A percentile compares a stretch with the other conserved stretches of the same genome.
Evolutionary conservation across 2,888 invertebrate genomes (phyloP).

Genomic region (Lasius platythorax): DNA sequence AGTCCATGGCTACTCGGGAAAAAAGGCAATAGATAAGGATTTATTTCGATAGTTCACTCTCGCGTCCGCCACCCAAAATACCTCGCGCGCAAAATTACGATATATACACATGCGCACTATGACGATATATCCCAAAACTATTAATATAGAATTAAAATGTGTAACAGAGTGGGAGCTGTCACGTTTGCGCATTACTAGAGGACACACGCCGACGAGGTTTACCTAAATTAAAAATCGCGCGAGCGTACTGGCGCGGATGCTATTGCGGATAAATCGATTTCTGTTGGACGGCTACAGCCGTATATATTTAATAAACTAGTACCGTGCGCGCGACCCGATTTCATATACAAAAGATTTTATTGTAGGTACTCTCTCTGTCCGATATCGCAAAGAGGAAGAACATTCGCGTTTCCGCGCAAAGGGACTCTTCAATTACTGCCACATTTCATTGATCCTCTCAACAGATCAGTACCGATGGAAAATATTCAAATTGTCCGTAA

Average conservation of each 20-base stretch:
- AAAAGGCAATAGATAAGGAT: constrained; percentile 14
- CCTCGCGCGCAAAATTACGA: not conserved
- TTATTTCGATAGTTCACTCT: constrained; percentile 3
- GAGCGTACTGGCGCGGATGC: not conserved
- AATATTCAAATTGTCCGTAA: constrained; percentile 53
- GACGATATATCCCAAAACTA: constrained; percentile 22
- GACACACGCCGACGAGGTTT: not conserved
- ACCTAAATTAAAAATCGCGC: constrained; percentile 31
- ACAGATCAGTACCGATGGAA: constrained; percentile 34
- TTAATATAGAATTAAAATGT: constrained; percentile 15
- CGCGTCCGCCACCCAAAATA: not conserved
- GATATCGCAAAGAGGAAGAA: constrained; percentile 4
- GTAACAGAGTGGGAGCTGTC: constrained; percentile 1
- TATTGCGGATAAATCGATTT: constrained; percentile 25
- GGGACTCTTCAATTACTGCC: constrained; percentile 53
- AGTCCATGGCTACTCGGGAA: not conserved
- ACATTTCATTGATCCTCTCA: constrained; percentile 51
- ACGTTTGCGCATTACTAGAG: constrained; percentile 18
- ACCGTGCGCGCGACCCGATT: constrained; percentile 7
- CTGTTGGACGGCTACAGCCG: not conserved
- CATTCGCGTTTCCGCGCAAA: constrained; percentile 32
- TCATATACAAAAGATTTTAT: constrained; percentile 36
- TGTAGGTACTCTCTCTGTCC: not conserved
- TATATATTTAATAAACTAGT: constrained; percentile 45
- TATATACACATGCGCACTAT: not conserved